Evolutionary conservation across 1,140 invertebrate genomes (phyloP), one percentile per base, ranked within the genome.

Genomic region (Drosophila tani): DNA sequence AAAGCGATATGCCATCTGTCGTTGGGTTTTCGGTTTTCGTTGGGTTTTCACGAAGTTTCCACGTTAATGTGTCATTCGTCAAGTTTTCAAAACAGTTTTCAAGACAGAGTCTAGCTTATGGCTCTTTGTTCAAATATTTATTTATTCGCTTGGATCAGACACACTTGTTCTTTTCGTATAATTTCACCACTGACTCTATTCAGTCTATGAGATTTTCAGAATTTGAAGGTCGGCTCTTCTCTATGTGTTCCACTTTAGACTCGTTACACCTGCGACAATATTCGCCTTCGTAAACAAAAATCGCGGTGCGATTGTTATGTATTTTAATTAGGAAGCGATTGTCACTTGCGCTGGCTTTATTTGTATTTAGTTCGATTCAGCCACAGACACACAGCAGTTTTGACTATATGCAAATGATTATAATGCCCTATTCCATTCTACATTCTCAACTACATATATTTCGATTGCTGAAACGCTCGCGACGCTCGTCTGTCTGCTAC

Each of bases 401-500:
- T 55, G 56, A 50, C 32, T 70, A 67, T 70, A 67, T 74, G 55
- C 60, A 59, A 65, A 65, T 50, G 58, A 68, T 62, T 77, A 59
- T 81, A 74, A 63, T 19, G 47, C 32, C 75, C 68, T 69, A 45
- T 67, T 67, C 46, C 59, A 75, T 60, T 56, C 9, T 35, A 56
- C 55, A 59, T 67, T 65, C 49, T 50, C 21, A 71, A 38, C 24
- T 43, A 58, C 29, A 71, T 73, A 70, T 70, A 50, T 19, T 73
- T 50, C 46, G 53, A 45, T 73, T 21, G 70, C 29, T 60, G 85
- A 71, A 84, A 79, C 85, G 81, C 64, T 90, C 84, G 85, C 85
- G 78, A 55, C 85, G 84, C 82, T 88, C 53, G 81, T 50, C 75
- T 67, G 49, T 79, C 74, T 83, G 85, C 67, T 84, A 87, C 84